These are phyloP conservation scores for Meandrina meandrites DNA, from an alignment of 92 coral and sea anemone species.

Conservation along the genomic window DNA sequence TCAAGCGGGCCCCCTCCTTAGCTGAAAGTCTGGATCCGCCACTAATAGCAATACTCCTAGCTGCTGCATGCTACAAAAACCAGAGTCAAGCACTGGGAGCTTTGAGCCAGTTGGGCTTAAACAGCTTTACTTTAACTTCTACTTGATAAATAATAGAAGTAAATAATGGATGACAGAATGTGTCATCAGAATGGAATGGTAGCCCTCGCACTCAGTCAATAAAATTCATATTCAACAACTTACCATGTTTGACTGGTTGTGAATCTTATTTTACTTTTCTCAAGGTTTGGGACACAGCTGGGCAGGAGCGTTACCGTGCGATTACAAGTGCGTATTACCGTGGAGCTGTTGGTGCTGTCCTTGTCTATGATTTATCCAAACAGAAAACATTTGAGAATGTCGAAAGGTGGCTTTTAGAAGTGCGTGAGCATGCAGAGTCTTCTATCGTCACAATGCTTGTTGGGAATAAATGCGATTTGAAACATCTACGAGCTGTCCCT, in stretches of 20 bases:
- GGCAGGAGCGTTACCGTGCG: constrained; percentile 97
- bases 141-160: too few relatives aligned
- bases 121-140: too few relatives aligned
- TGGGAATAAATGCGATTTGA: constrained; percentile 97
- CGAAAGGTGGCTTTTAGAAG: constrained; percentile 91
- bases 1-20: too few relatives aligned
- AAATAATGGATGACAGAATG: too few relatives aligned
- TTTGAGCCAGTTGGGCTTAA: too few relatives aligned
- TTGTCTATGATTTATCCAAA: constrained; percentile 95
- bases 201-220: too few relatives aligned
- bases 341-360: constrained; percentile 96
- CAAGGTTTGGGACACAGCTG: constrained; percentile 99
- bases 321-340: constrained; percentile 99
- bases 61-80: too few relatives aligned
- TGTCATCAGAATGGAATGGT: too few relatives aligned
- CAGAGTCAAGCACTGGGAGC: too few relatives aligned
- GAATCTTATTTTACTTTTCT: not conserved
- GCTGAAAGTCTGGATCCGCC: too few relatives aligned
- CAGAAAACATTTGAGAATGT: constrained; percentile 96
- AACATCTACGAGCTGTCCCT: constrained; percentile 90
- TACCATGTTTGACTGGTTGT: not conserved
- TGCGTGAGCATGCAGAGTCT: constrained; percentile 92
- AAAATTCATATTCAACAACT: not conserved
- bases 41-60: too few relatives aligned
- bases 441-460: constrained; percentile 98